phyloP scores from a whole-genome alignment of 2,797 vertebrate species.

The Limnodromus scolopaceus region DNA sequence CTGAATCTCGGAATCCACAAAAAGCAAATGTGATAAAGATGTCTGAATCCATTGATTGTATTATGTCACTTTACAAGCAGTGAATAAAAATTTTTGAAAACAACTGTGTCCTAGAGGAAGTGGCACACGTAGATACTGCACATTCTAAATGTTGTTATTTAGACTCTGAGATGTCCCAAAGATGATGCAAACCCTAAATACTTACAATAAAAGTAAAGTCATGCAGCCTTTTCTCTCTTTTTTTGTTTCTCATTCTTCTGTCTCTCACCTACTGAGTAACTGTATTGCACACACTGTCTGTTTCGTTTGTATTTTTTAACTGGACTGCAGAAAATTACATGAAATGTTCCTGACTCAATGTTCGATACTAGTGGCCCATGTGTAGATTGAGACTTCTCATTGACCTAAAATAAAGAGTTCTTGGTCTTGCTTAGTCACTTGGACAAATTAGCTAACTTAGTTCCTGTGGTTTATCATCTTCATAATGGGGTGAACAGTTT shows the following conservation, averaged over 20 bases:
- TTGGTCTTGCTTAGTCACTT: background rate
- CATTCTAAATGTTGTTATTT: background rate
- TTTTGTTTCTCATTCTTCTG: constrained; percentile 1
- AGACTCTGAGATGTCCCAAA: background rate
- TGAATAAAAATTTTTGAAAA: constrained; percentile 60
- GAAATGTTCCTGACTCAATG: background rate
- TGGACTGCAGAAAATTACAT: background rate
- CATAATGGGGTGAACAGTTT: background rate
- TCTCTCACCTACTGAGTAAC: background rate
- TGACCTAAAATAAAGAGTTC: background rate
- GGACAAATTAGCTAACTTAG: background rate
- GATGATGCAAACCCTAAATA: background rate
- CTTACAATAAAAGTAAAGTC: constrained; percentile 46
- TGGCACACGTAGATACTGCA: background rate
- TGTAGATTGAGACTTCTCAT: background rate
- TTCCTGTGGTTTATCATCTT: background rate
- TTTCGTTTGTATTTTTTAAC: background rate
- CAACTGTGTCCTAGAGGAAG: background rate
- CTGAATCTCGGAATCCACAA: background rate
- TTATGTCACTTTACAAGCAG: background rate
- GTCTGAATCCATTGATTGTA: constrained; percentile 27
- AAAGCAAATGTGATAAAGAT: background rate
- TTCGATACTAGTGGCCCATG: background rate
- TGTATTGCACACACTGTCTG: background rate
- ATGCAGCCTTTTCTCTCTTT: background rate